Evolutionary conservation across 2,888 invertebrate species (phyloP).

Genomic region (Odontomyia ornata): DNA sequence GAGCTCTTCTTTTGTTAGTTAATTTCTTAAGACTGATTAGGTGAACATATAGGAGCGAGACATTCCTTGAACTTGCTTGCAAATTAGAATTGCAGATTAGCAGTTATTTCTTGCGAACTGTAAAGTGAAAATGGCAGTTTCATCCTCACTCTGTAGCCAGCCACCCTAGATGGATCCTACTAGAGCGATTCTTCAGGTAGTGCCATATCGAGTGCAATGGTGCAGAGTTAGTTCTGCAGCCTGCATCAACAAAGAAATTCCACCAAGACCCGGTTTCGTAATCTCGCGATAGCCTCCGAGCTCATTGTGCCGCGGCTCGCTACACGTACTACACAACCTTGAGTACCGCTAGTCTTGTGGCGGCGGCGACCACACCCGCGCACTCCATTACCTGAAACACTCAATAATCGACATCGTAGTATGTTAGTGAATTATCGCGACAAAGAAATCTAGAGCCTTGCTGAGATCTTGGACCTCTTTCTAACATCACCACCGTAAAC

Average conservation of each 20-base stretch:
- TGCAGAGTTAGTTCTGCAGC: slow-evolving; percentile 35
- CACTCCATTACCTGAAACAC: slow-evolving; percentile 61
- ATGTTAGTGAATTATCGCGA: slow-evolving; percentile 49
- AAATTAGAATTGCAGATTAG: no score
- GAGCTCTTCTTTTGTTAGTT: no score
- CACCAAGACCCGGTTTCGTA: slow-evolving; percentile 55
- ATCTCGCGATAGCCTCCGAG: slow-evolving; percentile 50
- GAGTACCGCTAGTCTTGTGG: slow-evolving; percentile 59
- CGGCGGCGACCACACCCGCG: slow-evolving; percentile 63
- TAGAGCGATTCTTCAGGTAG: slow-evolving; percentile 10
- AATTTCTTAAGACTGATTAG: no score
- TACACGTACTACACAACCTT: slow-evolving; percentile 57
- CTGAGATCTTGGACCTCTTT: slow-evolving; percentile 21
- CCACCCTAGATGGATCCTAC: slow-evolving; percentile 16
- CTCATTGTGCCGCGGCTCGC: slow-evolving; percentile 44
- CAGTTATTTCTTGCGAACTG: no score
- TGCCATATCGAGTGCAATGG: slow-evolving; percentile 18
- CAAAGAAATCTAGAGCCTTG: slow-evolving; percentile 46
- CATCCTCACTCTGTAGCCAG: neutral
- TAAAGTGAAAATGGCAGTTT: neutral
- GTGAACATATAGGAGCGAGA: no score
- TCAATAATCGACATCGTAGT: slow-evolving; percentile 42
- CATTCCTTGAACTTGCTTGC: no score
- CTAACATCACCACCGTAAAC: slow-evolving; percentile 16
- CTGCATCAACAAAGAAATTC: slow-evolving; percentile 54